These are phyloP conservation scores for Caenorhabditis sp. DNA, from an alignment of 2,888 invertebrate species.

Conservation along the genomic window DNA sequence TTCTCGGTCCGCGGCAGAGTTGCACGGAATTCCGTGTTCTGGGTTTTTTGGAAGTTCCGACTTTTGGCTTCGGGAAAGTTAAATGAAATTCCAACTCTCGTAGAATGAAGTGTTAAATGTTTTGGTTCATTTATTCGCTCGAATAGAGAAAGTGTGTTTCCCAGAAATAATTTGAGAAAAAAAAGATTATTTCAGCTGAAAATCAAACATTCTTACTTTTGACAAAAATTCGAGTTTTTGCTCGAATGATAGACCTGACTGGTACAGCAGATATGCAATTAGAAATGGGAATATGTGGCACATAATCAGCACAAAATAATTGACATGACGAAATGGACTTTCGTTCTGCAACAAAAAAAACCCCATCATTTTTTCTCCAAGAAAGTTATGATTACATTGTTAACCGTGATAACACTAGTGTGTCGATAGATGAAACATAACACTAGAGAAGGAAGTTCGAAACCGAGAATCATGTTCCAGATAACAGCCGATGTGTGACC, in stretches of 20 bases:
- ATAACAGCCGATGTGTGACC: not conserved
- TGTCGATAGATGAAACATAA: slow-evolving; percentile 28
- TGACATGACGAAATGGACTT: not conserved
- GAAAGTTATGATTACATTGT: slow-evolving; percentile 4
- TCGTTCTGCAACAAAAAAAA: slow-evolving; percentile 13
- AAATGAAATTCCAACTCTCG: too few species aligned
- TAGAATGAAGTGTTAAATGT: too few species aligned
- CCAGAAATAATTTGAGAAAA: too few species aligned
- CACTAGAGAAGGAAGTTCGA: slow-evolving; percentile 20
- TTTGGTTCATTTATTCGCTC: too few species aligned
- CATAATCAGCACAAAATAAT: slow-evolving; percentile 7
- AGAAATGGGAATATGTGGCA: slow-evolving; percentile 13
- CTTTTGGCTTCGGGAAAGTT: too few species aligned
- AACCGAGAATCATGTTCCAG: not conserved
- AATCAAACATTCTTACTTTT: not conserved
- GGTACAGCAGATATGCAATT: not conserved
- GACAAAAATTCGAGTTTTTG: not conserved
- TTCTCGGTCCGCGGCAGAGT: too few species aligned
- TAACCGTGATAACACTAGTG: slow-evolving; percentile 8
- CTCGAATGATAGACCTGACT: not conserved
- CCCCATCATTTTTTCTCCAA: too few species aligned
- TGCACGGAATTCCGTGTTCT: too few species aligned
- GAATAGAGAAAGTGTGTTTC: too few species aligned
- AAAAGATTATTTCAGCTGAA: too few species aligned
- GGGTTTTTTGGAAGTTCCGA: too few species aligned